Base-by-base conservation (phyloP, 1,140 invertebrate species). In the Drosophila rufa region DNA sequence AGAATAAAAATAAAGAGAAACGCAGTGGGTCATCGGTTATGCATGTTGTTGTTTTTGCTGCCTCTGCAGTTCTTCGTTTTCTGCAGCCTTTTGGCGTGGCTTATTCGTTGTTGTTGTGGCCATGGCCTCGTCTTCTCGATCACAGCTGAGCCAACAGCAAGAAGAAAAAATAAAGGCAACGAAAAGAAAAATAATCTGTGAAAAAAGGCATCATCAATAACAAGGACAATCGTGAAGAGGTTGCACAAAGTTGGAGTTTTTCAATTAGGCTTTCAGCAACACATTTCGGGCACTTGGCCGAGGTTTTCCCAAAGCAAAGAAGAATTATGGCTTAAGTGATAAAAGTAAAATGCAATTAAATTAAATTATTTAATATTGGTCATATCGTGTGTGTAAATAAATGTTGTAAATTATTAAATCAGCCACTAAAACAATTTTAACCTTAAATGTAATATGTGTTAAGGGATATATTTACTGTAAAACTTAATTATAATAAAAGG, bases 21-120 rank as follows among this genome's bases (percentile, higher is more conserved):
- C 83, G 83, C 83, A 87, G 83, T 89, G 83, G 83, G 83, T 87
- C 84, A 87, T 87, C 80, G 83, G 84, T 84, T 87, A 89, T 89
- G 80, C 76, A 75, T 79, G 65, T 66, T 71, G 62, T 76, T 67
- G 55, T 47, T 81, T 50, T 19, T 61, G 51, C 40, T 53, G 56
- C 15, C 53, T 48, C 42, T 53, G 25, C 53, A 51, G 33, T 68
- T 51, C 62, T 62, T 33, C 53, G 27, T 64, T 56, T 22, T 40
- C n/a, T 59, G 48, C n/a, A 38, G 17, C 40, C 40, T 74, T 43
- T 75, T 75, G 56, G 74, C 65, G 68, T 75, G 68, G 71, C 58
- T 51, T 74, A 33, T 38, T 62, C 43, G 38, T 66, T 45, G 30
- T 68, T 50, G 25, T 57, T 77, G n/a, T 74, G 82, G 48, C 65